Percentiles rank a stretch among this genome's conserved stretches.
Evolutionary conservation across 1,140 invertebrate genomes (phyloP).

Genomic region (Drosophila serrata): DNA sequence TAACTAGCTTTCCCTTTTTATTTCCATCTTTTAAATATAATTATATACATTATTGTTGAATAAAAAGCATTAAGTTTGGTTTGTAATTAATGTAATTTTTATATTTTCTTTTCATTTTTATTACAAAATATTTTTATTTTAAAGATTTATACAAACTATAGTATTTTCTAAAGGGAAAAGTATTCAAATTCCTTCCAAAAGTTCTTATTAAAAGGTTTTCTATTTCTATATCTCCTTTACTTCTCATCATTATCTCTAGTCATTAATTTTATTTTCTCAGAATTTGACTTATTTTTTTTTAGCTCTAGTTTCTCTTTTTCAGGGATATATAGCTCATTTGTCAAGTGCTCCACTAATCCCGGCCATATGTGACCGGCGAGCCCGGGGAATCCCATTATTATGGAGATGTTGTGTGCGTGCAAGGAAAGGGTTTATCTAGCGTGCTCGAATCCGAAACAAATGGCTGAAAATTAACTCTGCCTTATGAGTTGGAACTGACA

Average conservation of each 20-base stretch:
- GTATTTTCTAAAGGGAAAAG: too few species aligned
- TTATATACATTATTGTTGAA: too few species aligned
- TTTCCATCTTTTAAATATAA: too few species aligned
- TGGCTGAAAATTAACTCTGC: conserved; percentile 79
- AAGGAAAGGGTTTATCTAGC: conserved; percentile 68
- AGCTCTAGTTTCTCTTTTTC: background rate
- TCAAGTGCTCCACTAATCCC: conserved; percentile 32
- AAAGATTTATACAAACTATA: background rate
- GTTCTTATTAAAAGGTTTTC: background rate
- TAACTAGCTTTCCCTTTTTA: too few species aligned
- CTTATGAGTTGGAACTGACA: conserved; percentile 85
- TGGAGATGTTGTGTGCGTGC: conserved; percentile 18
- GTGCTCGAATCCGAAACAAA: conserved; percentile 80
- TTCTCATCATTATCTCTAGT: background rate
- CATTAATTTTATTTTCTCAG: background rate
- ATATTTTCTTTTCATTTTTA: too few species aligned
- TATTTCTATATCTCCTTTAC: too few species aligned
- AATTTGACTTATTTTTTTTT: background rate
- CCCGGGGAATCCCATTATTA: conserved; percentile 13
- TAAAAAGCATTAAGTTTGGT: too few species aligned
- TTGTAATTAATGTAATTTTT: too few species aligned
- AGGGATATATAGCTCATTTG: conserved; percentile 21
- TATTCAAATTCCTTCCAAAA: background rate
- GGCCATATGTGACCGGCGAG: conserved; percentile 39
- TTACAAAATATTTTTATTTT: too few species aligned